Evolutionary conservation across 2,113 vertebrate species (phyloP).

Genomic region (Cynopterus brachyotis): DNA sequence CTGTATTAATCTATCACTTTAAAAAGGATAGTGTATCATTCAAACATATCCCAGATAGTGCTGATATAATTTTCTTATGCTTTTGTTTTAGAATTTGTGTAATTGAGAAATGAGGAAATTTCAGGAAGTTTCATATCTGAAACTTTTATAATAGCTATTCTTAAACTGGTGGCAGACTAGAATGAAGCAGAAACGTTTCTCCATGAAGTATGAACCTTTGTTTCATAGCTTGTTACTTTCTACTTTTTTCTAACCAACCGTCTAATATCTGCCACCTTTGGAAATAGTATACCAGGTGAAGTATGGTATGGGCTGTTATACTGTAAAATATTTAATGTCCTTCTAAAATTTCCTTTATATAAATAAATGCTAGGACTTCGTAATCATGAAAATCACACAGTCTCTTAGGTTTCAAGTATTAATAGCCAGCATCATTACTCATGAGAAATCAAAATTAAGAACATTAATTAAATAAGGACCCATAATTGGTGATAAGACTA

Average conservation of each 20-base stretch:
- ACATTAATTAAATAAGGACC: neutral
- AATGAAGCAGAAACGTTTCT: constrained; percentile 11
- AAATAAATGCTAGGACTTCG: neutral
- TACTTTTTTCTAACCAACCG: neutral
- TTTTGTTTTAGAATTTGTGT: neutral
- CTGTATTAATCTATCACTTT: neutral
- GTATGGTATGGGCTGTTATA: neutral
- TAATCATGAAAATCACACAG: neutral
- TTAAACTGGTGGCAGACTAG: neutral
- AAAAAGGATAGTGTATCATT: neutral
- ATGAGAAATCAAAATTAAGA: neutral
- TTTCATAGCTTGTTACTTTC: neutral
- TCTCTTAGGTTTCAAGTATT: neutral
- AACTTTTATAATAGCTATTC: neutral
- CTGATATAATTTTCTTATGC: neutral
- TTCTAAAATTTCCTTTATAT: neutral
- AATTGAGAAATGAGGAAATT: constrained; percentile 23
- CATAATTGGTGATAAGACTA: neutral
- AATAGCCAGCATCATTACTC: neutral
- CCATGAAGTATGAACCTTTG: neutral
- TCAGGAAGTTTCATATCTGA: constrained; percentile 13
- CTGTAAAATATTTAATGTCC: neutral
- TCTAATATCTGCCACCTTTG: neutral
- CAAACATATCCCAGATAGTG: neutral
- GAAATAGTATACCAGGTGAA: neutral